Conservation (phyloP, 2,113 vertebrate species). For the Taxidea taxus region DNA sequence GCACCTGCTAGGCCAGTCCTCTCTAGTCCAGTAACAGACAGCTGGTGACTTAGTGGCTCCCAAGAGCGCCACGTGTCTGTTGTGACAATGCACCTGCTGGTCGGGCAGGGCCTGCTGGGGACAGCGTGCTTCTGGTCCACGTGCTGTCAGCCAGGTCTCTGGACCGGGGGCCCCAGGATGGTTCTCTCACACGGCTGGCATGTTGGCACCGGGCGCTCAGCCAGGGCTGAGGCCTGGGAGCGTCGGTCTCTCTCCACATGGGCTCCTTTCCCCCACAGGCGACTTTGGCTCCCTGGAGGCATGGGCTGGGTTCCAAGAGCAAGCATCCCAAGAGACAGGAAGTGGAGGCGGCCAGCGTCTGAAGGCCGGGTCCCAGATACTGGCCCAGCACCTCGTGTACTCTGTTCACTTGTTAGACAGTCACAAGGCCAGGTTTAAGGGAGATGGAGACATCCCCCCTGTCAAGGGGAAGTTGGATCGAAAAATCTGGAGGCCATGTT, state of each 20-base stretch:
- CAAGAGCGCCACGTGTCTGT: neutral
- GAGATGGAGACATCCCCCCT: neutral
- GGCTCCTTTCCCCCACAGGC: neutral
- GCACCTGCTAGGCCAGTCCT: neutral
- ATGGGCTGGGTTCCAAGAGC: constrained; percentile 10
- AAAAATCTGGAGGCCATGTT: neutral
- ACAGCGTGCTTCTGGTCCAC: neutral
- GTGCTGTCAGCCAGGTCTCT: neutral
- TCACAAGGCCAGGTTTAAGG: constrained; percentile 18
- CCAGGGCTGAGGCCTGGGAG: neutral
- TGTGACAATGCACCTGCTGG: fast-evolving
- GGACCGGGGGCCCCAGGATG: neutral
- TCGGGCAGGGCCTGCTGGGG: neutral
- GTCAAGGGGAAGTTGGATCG: neutral
- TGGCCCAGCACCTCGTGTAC: neutral
- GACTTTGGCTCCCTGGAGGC: constrained; percentile 10
- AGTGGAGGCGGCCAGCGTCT: constrained; percentile 45
- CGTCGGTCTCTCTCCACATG: neutral
- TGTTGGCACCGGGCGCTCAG: neutral
- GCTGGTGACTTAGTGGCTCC: neutral
- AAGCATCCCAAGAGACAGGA: constrained; percentile 47
- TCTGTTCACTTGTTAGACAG: constrained; percentile 7
- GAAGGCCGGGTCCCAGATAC: constrained; percentile 4
- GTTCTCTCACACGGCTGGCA: neutral
- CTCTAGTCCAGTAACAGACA: neutral